A percentile compares a stretch with the other conserved stretches of the same genome.
phyloP scores from a whole-genome alignment of 2,888 invertebrate species.

The Dicroscelio sp. region DNA sequence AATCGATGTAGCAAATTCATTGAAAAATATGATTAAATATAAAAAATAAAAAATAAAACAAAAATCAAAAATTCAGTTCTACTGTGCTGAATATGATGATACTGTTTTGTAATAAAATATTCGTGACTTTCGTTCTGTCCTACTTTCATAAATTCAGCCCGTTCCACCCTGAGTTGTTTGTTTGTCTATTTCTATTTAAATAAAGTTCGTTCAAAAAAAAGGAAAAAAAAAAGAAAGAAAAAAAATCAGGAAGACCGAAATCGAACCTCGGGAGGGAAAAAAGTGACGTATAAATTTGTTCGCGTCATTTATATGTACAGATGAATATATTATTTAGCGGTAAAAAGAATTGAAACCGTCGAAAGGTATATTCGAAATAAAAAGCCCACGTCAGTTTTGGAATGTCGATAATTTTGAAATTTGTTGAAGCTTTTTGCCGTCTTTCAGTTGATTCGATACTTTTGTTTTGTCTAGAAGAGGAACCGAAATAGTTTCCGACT shows the following conservation, averaged over 20 bases:
- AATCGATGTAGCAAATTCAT: not conserved
- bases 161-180: slow-evolving; percentile 78
- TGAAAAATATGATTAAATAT: not conserved
- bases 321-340: not conserved
- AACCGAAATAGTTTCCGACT: slow-evolving; percentile 39
- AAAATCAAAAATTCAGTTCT: slow-evolving; percentile 5
- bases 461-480: slow-evolving; percentile 42
- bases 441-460: slow-evolving; percentile 14
- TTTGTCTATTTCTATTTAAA: not conserved
- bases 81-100: not conserved
- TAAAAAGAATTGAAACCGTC: too few relatives aligned
- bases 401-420: slow-evolving; percentile 8
- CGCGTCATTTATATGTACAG: not conserved
- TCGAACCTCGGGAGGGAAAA: not conserved
- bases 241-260: slow-evolving; percentile 15
- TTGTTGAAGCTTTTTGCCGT: slow-evolving; percentile 28
- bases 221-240: not conserved
- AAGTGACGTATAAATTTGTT: too few relatives aligned
- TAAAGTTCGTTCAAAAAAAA: not conserved
- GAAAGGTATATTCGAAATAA: too few relatives aligned
- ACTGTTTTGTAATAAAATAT: slow-evolving; percentile 62
- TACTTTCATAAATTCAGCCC: slow-evolving; percentile 75
- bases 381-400: not conserved
- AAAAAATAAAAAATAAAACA: not conserved
- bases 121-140: slow-evolving; percentile 56